These are phyloP conservation scores for Trichacis sp. DNA, from an alignment of 2,888 invertebrate species.

Conservation along the genomic window DNA sequence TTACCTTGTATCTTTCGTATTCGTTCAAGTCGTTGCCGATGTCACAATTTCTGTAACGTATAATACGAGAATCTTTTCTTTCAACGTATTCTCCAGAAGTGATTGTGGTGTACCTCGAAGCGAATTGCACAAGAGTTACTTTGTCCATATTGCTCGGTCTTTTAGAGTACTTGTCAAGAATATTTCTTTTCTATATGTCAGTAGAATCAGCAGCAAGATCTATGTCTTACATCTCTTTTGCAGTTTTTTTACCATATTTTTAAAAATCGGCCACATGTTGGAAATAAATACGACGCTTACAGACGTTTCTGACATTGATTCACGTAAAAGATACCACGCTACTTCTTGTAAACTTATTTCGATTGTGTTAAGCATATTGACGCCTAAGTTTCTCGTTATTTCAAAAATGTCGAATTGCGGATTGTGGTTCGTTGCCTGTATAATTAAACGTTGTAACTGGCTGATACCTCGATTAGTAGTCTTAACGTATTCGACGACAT, in stretches of 20 bases:
- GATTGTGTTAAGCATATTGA: slow-evolving; percentile 56
- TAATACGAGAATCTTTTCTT: slow-evolving; percentile 52
- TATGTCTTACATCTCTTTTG: slow-evolving; percentile 50
- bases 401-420: slow-evolving; percentile 58
- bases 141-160: slow-evolving; percentile 53
- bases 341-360: slow-evolving; percentile 66
- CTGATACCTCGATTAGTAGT: slow-evolving; percentile 49
- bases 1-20: slow-evolving; percentile 42
- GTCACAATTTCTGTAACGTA: slow-evolving; percentile 63
- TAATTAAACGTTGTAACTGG: slow-evolving; percentile 43
- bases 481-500: slow-evolving; percentile 48
- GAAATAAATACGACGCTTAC: slow-evolving; percentile 45
- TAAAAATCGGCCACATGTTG: slow-evolving; percentile 52
- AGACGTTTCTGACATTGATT: slow-evolving; percentile 64
- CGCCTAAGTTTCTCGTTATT: slow-evolving; percentile 49
- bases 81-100: slow-evolving; percentile 34
- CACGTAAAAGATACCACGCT: slow-evolving; percentile 67
- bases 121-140: slow-evolving; percentile 50
- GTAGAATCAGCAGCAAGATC: slow-evolving; percentile 34
- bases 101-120: slow-evolving; percentile 53
- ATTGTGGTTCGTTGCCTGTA: slow-evolving; percentile 49
- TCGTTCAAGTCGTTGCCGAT: slow-evolving; percentile 55
- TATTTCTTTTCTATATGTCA: slow-evolving; percentile 66
- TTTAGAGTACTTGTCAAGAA: slow-evolving; percentile 65
- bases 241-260: slow-evolving; percentile 47